Percentiles rank a stretch among this genome's conserved stretches.
Conservation (phyloP, 1,140 invertebrate species). For the Sitobion miscanthi region DNA sequence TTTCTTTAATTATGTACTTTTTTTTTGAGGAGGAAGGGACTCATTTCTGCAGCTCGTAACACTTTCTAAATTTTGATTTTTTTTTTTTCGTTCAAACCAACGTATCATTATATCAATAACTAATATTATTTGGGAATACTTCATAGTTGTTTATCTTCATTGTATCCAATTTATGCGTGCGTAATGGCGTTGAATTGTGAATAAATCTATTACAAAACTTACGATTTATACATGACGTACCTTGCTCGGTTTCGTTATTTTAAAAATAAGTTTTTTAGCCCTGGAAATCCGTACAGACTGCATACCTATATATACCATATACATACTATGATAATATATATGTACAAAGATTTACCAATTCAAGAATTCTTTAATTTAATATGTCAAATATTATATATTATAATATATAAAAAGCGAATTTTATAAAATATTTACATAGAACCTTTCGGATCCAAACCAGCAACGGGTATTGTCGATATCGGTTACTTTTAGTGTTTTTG, state of each 20-base stretch:
- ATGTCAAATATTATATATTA: too few relatives aligned
- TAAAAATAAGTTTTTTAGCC: background rate
- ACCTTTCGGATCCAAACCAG: too few relatives aligned
- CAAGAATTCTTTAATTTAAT: background rate
- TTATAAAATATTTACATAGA: too few relatives aligned
- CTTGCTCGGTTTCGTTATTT: background rate
- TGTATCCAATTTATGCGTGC: background rate
- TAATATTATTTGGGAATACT: background rate
- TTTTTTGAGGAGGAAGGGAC: background rate
- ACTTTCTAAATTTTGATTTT: slow-evolving; percentile 17
- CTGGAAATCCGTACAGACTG: background rate
- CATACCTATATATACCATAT: too few relatives aligned
- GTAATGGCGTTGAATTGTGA: background rate
- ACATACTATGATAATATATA: background rate
- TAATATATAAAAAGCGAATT: too few relatives aligned
- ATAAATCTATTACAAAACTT: background rate
- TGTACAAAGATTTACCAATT: background rate
- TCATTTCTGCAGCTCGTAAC: background rate
- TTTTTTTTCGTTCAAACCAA: background rate
- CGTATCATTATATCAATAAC: background rate
- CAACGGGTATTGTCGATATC: background rate
- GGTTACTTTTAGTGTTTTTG: background rate
- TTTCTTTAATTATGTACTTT: slow-evolving; percentile 14
- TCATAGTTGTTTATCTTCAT: background rate
- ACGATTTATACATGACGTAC: background rate